phyloP scores from a whole-genome alignment of 2,888 invertebrate species.

The Poecilus cupreus region DNA sequence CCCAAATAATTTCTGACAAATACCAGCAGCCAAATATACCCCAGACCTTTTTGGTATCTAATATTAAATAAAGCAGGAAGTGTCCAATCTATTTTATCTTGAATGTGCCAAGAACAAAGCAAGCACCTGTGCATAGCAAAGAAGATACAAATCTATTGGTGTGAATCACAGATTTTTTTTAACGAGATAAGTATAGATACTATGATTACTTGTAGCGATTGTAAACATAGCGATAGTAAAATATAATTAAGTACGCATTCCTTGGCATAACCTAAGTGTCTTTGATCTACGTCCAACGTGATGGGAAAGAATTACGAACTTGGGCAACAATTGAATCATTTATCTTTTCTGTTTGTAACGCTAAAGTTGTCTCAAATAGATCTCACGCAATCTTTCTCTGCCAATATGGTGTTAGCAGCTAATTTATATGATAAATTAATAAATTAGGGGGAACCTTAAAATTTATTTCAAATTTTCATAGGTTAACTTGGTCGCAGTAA shows the following conservation, averaged over 20 bases:
- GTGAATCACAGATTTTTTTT: neutral
- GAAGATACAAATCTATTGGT: neutral
- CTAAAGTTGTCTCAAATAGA: neutral
- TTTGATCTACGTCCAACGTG: slow-evolving; percentile 33
- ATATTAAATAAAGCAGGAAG: too few species aligned
- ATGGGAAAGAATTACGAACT: slow-evolving; percentile 7
- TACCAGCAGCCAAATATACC: too few species aligned
- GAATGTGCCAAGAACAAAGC: neutral
- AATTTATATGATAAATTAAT: neutral
- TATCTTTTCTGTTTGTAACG: neutral
- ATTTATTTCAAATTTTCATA: too few species aligned
- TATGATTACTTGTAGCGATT: slow-evolving; percentile 15
- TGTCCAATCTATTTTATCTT: neutral
- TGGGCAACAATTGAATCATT: slow-evolving; percentile 40
- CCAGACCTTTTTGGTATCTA: too few species aligned
- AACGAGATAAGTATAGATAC: neutral
- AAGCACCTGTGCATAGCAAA: slow-evolving; percentile 9
- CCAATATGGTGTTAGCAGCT: slow-evolving; percentile 21
- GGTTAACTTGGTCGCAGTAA: too few species aligned
- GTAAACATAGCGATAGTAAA: neutral
- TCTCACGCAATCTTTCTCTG: neutral
- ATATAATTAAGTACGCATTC: slow-evolving; percentile 15
- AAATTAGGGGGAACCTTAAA: too few species aligned
- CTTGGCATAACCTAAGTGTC: slow-evolving; percentile 7
- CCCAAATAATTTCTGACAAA: too few species aligned